Evolutionary conservation across 2,888 invertebrate species (phyloP), one percentile per base, ranked within the genome.

Genomic region (Pardosa pseudoannulata): DNA sequence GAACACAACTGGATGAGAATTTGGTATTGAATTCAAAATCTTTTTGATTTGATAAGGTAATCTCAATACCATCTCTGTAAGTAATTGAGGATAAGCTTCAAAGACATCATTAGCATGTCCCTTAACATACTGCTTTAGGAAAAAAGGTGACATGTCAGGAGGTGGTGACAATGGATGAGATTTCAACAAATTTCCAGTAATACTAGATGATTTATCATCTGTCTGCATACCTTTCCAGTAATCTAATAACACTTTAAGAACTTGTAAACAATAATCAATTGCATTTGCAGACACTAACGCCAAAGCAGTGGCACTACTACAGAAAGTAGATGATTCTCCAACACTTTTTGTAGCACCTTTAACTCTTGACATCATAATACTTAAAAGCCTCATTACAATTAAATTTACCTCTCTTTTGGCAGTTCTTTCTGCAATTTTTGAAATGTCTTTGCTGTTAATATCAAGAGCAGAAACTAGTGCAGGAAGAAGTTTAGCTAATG

Each of bases 141-240:
- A 98, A 92, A 99, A 96, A 11, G 98, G 98, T 6, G 96, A 96
- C 96, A 98, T 97, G 91, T 99, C 98, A 67, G 96, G 94, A 0
- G 96, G 94, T 41, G 95, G 94, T n/a, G 89, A 80, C 0, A 95
- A 94, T 16, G 95, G 94, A 89, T 95, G 95, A 56, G 96, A 95
- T 91, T 96, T 97, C 62, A 98, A 92, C 62, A 98, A 67, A 65
- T 85, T 81, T 64, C 88, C 76, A 56, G 82, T 80, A 56, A 85
- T 76, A 70, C 83, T 65, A 13, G 80, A 79, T n/a, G 83, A 73
- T 79, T 89, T 78, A 31, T 86, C 76, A 41, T 90, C 90, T 28
- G 71, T 80, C 62, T 85, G 87, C 50, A 90, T 88, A 56, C 90
- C 90, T 80, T 90, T 91, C 92, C 92, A 92, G 89, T 90, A 91